These are phyloP conservation scores for Pipistrellus pipistrellus DNA, from an alignment of 2,797 vertebrate genomes.

Conservation along the genomic window DNA sequence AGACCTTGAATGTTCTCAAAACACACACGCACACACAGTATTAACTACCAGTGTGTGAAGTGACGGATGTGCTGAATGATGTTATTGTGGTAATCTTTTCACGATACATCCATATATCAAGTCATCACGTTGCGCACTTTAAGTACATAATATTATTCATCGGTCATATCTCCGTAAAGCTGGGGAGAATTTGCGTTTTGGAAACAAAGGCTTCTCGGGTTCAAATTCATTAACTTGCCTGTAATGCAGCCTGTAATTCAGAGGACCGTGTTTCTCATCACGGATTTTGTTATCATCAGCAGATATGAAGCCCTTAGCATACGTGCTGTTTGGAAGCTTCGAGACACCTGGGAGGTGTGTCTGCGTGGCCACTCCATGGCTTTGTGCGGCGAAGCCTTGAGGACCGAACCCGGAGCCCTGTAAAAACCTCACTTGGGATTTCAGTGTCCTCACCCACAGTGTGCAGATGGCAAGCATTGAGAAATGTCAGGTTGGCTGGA, in stretches of 20 bases:
- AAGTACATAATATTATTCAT: neutral
- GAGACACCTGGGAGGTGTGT: slow-evolving; percentile 65
- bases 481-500: slow-evolving; percentile 50
- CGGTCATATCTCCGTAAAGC: neutral
- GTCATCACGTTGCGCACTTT: neutral
- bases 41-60: neutral
- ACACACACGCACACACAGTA: neutral
- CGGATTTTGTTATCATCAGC: slow-evolving; percentile 69
- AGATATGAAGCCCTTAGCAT: slow-evolving; percentile 77
- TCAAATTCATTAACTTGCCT: slow-evolving; percentile 81
- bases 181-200: slow-evolving; percentile 72
- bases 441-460: slow-evolving; percentile 55
- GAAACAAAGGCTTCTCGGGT: slow-evolving; percentile 79
- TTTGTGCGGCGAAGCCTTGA: slow-evolving; percentile 48
- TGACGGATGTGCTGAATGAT: neutral
- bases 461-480: slow-evolving; percentile 40
- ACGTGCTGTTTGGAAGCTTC: slow-evolving; percentile 72
- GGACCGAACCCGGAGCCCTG: slow-evolving; percentile 63
- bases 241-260: slow-evolving; percentile 61
- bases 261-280: slow-evolving; percentile 74
- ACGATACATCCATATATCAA: neutral
- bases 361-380: slow-evolving; percentile 23
- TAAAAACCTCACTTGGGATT: slow-evolving; percentile 67
- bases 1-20: neutral
- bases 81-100: neutral